Base-by-base conservation (phyloP, 2,888 invertebrate genomes). In the Leptopterna dolabrata region DNA sequence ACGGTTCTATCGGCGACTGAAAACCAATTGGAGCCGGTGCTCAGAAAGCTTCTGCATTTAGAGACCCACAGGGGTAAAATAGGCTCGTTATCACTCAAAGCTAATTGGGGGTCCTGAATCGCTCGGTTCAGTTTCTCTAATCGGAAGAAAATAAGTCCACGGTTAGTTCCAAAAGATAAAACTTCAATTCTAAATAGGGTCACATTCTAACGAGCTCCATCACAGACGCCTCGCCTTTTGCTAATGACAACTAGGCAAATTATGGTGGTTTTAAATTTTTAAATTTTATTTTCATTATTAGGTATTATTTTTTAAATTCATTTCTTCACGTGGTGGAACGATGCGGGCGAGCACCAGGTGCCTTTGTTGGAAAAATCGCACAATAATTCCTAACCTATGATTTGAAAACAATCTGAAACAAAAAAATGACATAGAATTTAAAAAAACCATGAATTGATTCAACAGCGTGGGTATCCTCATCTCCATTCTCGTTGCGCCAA, bases 111-210 rank as follows among this genome's bases (percentile, higher is more conserved):
- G 47, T 29, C 47, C 81, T 47, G 29, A 55, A 81, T 81, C 29
- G 51, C 81, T 51, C 51, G 81, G 81, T 81, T 81, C 55, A 47
- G 51, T 81, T 81, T 81, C 81, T 30, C 81, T 81, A 81, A 81
- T 81, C 81, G 81, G 43, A 4, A 24, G 27, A 47, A 81, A 51
- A 81, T 81, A 81, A 81, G 81, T 51, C 47, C 81, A 30, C 81
- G 55, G 55, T 81, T 55, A 30, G 47, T 51, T 27, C 55, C 30
- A 81, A 55, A 36, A 14, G 55, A 55, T 55, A 81, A 51, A 81
- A 51, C 51, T 51, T 81, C 78, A 27, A 80, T 80, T 45, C 80
- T 47, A 43, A 81, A 81, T n/a, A 51, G 55, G 81, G 81, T 81
- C 81, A 55, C 51, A 81, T 81, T 47, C 81, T 81, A 81, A 81